These are phyloP conservation scores for Poeciliopsis turrubarensis DNA, from an alignment of 2,113 vertebrate genomes.

Conservation along the genomic window DNA sequence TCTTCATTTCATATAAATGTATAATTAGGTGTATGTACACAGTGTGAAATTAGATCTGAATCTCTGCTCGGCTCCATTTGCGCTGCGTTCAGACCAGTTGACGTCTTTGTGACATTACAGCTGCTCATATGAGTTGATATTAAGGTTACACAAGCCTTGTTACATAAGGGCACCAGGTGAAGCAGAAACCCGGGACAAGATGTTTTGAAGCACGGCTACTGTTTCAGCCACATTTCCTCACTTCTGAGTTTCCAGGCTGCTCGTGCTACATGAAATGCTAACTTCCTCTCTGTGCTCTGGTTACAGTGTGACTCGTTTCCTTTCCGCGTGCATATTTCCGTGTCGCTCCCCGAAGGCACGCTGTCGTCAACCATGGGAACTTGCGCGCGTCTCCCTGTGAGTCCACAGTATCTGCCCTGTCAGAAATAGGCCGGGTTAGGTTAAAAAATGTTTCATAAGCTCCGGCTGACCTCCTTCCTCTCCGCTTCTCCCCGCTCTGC, in stretches of 20 bases:
- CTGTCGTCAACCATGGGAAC: slow-evolving; percentile 55
- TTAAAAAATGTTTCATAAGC: slow-evolving; percentile 80
- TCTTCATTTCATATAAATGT: no score
- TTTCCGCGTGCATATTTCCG: slow-evolving; percentile 22
- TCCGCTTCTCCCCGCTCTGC: slow-evolving; percentile 36
- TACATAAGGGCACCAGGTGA: no score
- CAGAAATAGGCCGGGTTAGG: slow-evolving; percentile 79
- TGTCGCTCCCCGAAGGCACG: slow-evolving; percentile 46
- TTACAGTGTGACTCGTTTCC: slow-evolving; percentile 19
- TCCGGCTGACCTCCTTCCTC: slow-evolving; percentile 75
- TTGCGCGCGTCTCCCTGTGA: slow-evolving; percentile 61
- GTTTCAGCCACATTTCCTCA: not conserved
- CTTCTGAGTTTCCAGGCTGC: not conserved
- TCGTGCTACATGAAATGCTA: slow-evolving; percentile 13
- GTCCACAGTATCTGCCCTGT: slow-evolving; percentile 64
- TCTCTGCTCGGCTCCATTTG: no score
- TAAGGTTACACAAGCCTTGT: no score
- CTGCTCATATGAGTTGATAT: no score
- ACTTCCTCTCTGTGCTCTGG: not conserved
- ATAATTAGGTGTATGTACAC: not conserved
- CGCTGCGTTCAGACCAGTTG: no score
- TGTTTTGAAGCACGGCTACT: no score
- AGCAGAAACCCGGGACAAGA: no score
- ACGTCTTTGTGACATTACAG: no score
- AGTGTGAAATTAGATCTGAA: not conserved